Conservation (phyloP, 2,113 vertebrate species). For the Gallinago jamesoni region DNA sequence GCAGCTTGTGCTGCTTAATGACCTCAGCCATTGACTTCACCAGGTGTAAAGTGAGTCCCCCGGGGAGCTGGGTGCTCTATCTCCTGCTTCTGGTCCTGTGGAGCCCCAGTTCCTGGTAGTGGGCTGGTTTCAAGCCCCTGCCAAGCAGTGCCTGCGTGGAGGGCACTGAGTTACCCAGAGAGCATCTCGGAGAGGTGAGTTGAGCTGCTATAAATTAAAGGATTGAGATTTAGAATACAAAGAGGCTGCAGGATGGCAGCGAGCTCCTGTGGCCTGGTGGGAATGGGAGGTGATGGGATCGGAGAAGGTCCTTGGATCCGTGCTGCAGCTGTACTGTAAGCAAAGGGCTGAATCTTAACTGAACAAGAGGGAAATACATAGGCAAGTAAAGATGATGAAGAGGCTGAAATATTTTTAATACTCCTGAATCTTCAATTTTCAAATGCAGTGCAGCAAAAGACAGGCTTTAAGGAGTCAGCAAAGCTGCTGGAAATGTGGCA, state of each 20-base stretch:
- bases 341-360: neutral
- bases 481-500: neutral
- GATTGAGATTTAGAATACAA: neutral
- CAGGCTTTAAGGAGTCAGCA: slow-evolving; percentile 32
- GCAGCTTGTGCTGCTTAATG: neutral
- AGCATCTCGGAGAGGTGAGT: neutral
- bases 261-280: neutral
- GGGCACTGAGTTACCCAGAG: neutral
- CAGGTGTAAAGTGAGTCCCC: neutral
- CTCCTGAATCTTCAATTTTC: slow-evolving; percentile 32
- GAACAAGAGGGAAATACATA: neutral
- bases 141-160: accelerated
- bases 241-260: neutral
- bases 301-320: neutral
- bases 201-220: neutral
- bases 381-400: slow-evolving; percentile 17
- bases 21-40: neutral
- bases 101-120: neutral
- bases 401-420: slow-evolving; percentile 56
- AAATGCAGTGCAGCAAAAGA: neutral
- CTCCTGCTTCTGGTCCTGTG: too few species aligned
- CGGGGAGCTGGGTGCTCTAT: accelerated
- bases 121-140: neutral
- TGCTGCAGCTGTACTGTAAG: neutral
- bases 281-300: neutral